These are phyloP conservation scores for Augiades crinisus DNA, from an alignment of 2,888 invertebrate species.

Conservation along the genomic window DNA sequence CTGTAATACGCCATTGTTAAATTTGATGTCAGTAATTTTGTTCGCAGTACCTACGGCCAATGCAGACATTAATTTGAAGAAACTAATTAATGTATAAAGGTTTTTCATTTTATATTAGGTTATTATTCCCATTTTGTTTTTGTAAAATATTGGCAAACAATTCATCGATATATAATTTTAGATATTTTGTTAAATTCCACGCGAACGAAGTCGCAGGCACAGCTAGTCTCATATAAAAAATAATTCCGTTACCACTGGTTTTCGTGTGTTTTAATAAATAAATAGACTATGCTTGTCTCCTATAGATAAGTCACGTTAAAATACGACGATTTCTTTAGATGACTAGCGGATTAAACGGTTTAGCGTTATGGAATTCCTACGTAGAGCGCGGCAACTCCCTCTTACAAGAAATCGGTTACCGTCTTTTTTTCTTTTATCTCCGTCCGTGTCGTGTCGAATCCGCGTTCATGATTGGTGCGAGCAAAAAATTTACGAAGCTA, in stretches of 20 bases:
- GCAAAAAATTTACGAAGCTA: conserved; percentile 50
- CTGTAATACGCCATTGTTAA: conserved; percentile 40
- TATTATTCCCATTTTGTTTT: too few relatives aligned
- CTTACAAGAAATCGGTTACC: conserved; percentile 25
- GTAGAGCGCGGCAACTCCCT: conserved; percentile 4
- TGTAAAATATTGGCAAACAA: neutral
- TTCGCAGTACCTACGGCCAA: neutral
- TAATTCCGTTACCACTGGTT: too few relatives aligned
- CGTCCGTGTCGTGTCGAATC: conserved; percentile 33
- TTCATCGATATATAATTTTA: neutral
- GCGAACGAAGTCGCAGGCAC: too few relatives aligned
- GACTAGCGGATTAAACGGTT: conserved; percentile 10
- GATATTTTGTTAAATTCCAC: too few relatives aligned
- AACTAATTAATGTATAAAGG: neutral
- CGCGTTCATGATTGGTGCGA: conserved; percentile 28
- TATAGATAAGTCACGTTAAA: neutral
- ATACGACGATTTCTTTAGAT: neutral
- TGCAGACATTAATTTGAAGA: neutral
- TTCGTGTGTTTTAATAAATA: neutral
- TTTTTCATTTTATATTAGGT: too few relatives aligned
- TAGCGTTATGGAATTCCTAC: neutral
- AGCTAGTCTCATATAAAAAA: too few relatives aligned
- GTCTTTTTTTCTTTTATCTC: conserved; percentile 30
- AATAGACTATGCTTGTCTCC: too few relatives aligned
- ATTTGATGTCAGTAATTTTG: conserved; percentile 12